Conservation (phyloP, 2,888 invertebrate species). For the Drosophila pegasa region DNA sequence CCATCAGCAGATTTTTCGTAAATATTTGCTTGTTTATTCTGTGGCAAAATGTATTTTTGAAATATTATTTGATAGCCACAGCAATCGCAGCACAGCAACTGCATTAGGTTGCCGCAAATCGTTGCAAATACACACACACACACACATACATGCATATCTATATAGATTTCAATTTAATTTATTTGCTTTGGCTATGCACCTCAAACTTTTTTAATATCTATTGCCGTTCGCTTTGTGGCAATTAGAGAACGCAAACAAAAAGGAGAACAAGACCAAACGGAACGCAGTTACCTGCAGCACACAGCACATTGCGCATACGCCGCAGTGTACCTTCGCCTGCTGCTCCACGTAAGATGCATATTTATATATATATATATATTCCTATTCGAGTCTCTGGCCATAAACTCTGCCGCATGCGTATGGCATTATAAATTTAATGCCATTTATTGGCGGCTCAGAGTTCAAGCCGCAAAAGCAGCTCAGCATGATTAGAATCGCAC, state of each 20-base stretch:
- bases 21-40: constrained; percentile 72
- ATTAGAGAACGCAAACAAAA: constrained; percentile 49
- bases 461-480: constrained; percentile 14
- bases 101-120: constrained; percentile 46
- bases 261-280: neutral
- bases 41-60: constrained; percentile 59
- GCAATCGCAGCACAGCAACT: constrained; percentile 35
- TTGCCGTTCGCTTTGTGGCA: constrained; percentile 28
- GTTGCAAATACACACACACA: constrained; percentile 31
- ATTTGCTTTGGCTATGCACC: constrained; percentile 47
- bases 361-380: neutral
- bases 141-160: neutral
- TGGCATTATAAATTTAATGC: constrained; percentile 55
- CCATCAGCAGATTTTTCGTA: constrained; percentile 54
- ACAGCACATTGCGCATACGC: constrained; percentile 62
- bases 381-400: constrained; percentile 1
- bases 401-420: constrained; percentile 44
- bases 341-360: constrained; percentile 16
- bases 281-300: constrained; percentile 33
- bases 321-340: constrained; percentile 42
- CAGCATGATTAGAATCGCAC: constrained; percentile 41
- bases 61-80: constrained; percentile 48
- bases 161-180: constrained; percentile 60
- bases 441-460: constrained; percentile 48
- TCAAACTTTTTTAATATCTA: constrained; percentile 61